Percentiles rank a stretch among this genome's conserved stretches.
Conservation (phyloP, 2,888 invertebrate species). For the Thera britannica region DNA sequence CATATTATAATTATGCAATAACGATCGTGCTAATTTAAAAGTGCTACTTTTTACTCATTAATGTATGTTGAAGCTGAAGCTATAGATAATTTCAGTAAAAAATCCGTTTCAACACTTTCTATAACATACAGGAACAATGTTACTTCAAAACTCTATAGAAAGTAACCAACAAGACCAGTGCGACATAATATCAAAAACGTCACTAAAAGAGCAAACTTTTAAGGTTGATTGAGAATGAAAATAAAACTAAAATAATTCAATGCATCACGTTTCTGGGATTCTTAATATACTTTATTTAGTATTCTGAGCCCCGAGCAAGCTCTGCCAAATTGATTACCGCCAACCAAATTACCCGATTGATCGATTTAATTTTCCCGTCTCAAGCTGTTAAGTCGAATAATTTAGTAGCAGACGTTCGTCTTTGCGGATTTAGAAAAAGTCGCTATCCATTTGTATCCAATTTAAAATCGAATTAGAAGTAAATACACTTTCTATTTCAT, state of each 20-base stretch:
- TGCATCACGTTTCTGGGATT: conserved; percentile 37
- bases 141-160: background rate
- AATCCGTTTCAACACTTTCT: too few relatives aligned
- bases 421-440: conserved; percentile 63
- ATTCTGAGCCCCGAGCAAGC: conserved; percentile 28
- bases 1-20: too few relatives aligned
- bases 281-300: conserved; percentile 35
- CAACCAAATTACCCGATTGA: conserved; percentile 52
- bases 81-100: too few relatives aligned
- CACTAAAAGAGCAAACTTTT: background rate
- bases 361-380: conserved; percentile 66
- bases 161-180: background rate
- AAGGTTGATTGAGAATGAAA: background rate
- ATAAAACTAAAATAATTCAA: conserved; percentile 6
- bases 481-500: conserved; percentile 78
- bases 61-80: too few relatives aligned
- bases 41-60: too few relatives aligned
- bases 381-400: conserved; percentile 65
- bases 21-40: too few relatives aligned
- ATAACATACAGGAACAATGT: too few relatives aligned
- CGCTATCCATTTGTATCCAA: conserved; percentile 78
- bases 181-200: background rate
- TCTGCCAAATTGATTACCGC: conserved; percentile 29
- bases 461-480: conserved; percentile 82
- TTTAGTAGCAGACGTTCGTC: conserved; percentile 55